phyloP scores from a whole-genome alignment of 2,888 invertebrate genomes.

The Thecophora atra region DNA sequence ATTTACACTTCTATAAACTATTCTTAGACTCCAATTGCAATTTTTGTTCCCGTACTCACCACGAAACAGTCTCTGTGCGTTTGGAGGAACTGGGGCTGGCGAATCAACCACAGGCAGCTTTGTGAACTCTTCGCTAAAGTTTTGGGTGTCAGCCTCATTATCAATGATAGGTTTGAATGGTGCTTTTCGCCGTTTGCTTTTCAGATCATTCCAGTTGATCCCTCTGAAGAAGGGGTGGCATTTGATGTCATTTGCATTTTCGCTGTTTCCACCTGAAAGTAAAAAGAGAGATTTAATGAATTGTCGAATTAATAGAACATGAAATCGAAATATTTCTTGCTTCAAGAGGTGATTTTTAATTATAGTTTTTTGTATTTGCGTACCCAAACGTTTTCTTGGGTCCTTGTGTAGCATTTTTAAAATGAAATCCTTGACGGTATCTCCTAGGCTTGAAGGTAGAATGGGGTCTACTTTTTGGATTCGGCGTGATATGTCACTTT shows the following conservation, averaged over 20 bases:
- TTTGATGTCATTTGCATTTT: conserved; percentile 90
- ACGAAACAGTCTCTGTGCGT: conserved; percentile 87
- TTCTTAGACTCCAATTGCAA: no score
- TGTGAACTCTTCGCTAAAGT: conserved; percentile 97
- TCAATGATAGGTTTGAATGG: conserved; percentile 90
- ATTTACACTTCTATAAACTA: no score
- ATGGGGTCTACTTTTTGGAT: conserved; percentile 90
- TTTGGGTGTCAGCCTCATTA: conserved; percentile 91
- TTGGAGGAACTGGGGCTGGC: conserved; percentile 86
- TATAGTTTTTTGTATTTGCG: neutral
- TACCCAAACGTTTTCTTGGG: conserved; percentile 79
- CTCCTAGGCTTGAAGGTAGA: conserved; percentile 83
- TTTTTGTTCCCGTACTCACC: no score
- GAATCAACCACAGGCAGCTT: conserved; percentile 91
- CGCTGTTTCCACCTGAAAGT: conserved; percentile 75
- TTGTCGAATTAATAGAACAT: no score
- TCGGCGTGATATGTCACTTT: conserved; percentile 92
- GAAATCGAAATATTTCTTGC: no score
- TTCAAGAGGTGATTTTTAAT: no score
- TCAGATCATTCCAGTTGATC: conserved; percentile 85
- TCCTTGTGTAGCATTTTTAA: conserved; percentile 87
- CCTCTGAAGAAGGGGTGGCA: conserved; percentile 85
- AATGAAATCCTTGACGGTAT: conserved; percentile 78
- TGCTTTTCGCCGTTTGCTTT: conserved; percentile 79
- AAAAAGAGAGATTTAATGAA: no score